Conservation (phyloP, 2,888 invertebrate species). For the Nemotelus pantherinus region DNA sequence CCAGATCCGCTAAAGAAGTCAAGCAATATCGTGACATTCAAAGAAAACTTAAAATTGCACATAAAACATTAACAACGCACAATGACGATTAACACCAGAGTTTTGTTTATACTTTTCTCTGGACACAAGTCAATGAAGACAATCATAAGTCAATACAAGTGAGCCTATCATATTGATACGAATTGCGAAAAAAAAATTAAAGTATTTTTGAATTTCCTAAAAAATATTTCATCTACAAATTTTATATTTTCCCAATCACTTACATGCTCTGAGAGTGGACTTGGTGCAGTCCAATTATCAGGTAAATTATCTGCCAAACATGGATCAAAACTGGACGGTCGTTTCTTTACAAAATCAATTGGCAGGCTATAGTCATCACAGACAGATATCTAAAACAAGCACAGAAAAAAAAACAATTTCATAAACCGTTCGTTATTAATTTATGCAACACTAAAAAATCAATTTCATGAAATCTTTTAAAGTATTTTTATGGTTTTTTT, state of each 20-base stretch:
- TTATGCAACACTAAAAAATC: not conserved
- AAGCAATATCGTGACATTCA: too few relatives aligned
- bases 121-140: too few relatives aligned
- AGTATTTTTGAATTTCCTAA: too few relatives aligned
- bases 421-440: not conserved
- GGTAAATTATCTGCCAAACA: slow-evolving; percentile 70
- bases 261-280: slow-evolving; percentile 65
- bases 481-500: not conserved
- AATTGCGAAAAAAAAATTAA: too few relatives aligned
- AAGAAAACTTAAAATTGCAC: too few relatives aligned
- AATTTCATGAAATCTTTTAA: not conserved
- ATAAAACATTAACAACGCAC: too few relatives aligned
- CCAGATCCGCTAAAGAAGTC: too few relatives aligned
- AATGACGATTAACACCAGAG: too few relatives aligned
- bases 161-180: too few relatives aligned
- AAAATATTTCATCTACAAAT: too few relatives aligned
- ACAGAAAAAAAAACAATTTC: slow-evolving; percentile 3
- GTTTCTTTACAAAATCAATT: slow-evolving; percentile 81
- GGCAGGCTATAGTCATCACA: slow-evolving; percentile 90
- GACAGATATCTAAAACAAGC: slow-evolving; percentile 76
- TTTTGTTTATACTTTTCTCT: too few relatives aligned
- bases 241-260: slow-evolving; percentile 53
- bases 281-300: slow-evolving; percentile 62
- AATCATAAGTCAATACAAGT: too few relatives aligned
- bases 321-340: slow-evolving; percentile 73